Base-by-base conservation (phyloP, 2,113 vertebrate species). In the Herpetotheres cachinnans region DNA sequence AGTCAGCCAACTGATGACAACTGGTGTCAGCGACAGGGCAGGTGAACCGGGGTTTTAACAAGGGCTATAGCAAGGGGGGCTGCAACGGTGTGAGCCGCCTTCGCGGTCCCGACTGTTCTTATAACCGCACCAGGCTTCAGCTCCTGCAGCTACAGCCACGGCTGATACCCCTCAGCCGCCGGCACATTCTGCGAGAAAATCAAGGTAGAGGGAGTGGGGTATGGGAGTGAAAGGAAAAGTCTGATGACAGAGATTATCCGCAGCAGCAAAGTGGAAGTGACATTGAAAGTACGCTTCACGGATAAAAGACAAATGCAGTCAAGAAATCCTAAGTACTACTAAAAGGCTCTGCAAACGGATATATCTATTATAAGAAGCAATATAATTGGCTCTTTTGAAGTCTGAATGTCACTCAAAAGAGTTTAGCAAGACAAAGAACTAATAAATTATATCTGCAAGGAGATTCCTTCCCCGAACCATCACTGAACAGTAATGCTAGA, bases 1-100 rank as follows among this genome's bases (percentile, higher is more conserved):
- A 97, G 82, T 88, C 86, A 96, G 96, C 95, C 93, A 96, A 95
- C 74, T 82, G 90, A 79, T 93, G 95, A 95, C 91, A 94, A 96
- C 34, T 12, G 89, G 81, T 78, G 82, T 52, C 86, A 55, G 92
- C 0, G 2, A 71, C 1, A 5, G 89, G 83, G 93, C 89, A 95
- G 96, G 91, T 93, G 87, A 95, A 69, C 40, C 0, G 1, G 25
- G 73, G 71, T 61, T 94, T 55, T 87, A 93, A 90, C 90, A 54
- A 86, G 96, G 89, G 89, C 72, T 86, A 3, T 9, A 63, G 58
- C 54, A 79, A 67, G 78, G 66, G 52, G 40, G 52, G 54, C 47
- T 69, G 62, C 70, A 61, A 85, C 0, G 10, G 44, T 30, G 54
- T 0, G 0, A 95, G 81, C 77, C 6, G 18, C 62, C 52, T 44